Base-by-base conservation (phyloP, 2,888 invertebrate genomes). In the Mayetiola destructor region DNA sequence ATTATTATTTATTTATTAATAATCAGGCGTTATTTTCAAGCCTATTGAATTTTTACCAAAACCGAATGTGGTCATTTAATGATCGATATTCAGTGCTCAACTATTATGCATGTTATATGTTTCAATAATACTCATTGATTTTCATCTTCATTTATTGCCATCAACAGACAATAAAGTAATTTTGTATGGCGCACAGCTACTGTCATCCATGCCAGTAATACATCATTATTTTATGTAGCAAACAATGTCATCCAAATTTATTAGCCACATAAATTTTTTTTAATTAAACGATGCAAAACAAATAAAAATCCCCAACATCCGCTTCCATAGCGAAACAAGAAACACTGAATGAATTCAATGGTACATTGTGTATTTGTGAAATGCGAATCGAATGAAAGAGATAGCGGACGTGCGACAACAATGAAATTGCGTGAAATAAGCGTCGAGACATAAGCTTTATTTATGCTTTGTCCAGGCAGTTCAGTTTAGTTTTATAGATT, bases 391-490 rank as follows among this genome's bases (percentile, higher is more conserved):
- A n/a, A n/a, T n/a, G 37, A 37, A 12, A 12, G 3, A 37, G 37
- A 4, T 12, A 37, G 37, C 12, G 37, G 37, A 37, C n/a, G 37
- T 37, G 8, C 12, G 48, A 48, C 23, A 27, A 48, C 27, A 27
- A n/a, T n/a, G n/a, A n/a, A n/a, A n/a, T n/a, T n/a, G n/a, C n/a
- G n/a, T 10, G 21, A 40, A 40, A 48, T 16, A 48, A 48, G 27
- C 16, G 27, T 48, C 48, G 48, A 48, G n/a, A 48, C 48, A 48
- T 48, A 48, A 48, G 27, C 48, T 48, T 12, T 48, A 48, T 48
- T 48, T 48, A 48, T 48, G 27, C 27, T 48, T 48, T 9, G 29
- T 27, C 9, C 27, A n/a, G n/a, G n/a, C n/a, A 48, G 23, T 48
- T 27, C 27, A 23, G 42, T 23, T 21, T 12, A 12, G 16, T 23